A percentile compares a stretch with the other conserved stretches of the same genome.
Conservation (phyloP, 2,888 invertebrate genomes). For the Proisotoma minuta region DNA sequence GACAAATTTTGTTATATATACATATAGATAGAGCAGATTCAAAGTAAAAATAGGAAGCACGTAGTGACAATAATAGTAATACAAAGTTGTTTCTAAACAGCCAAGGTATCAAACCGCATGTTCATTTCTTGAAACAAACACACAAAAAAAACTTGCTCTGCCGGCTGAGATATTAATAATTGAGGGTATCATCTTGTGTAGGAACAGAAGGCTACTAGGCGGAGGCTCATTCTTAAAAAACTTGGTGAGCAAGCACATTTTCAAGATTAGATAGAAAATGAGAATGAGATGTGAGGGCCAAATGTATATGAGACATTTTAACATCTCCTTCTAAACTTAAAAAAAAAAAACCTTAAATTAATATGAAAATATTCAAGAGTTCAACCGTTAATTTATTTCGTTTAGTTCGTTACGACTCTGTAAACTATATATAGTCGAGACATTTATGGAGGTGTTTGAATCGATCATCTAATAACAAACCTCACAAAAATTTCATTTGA, state of each 20-base stretch:
- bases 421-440: conserved; percentile 45
- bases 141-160: conserved; percentile 11
- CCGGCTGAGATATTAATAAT: conserved; percentile 4
- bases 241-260: neutral
- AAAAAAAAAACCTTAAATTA: neutral
- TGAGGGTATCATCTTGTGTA: neutral
- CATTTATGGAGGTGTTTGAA: conserved; percentile 47
- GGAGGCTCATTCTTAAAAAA: neutral
- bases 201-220: neutral
- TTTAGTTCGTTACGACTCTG: conserved; percentile 40
- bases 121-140: conserved; percentile 1
- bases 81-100: neutral
- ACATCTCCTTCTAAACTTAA: neutral
- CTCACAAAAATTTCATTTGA: conserved; percentile 2
- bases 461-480: conserved; percentile 15
- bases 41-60: conserved; percentile 11
- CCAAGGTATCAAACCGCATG: conserved; percentile 15
- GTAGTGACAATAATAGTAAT: conserved; percentile 17
- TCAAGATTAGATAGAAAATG: neutral
- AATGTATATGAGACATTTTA: conserved; percentile 7
- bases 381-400: conserved; percentile 4
- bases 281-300: conserved; percentile 10
- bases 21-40: too few relatives aligned
- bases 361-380: neutral
- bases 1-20: neutral